These are phyloP conservation scores for Hyla sarda DNA, from an alignment of 2,113 vertebrate species.

Conservation along the genomic window DNA sequence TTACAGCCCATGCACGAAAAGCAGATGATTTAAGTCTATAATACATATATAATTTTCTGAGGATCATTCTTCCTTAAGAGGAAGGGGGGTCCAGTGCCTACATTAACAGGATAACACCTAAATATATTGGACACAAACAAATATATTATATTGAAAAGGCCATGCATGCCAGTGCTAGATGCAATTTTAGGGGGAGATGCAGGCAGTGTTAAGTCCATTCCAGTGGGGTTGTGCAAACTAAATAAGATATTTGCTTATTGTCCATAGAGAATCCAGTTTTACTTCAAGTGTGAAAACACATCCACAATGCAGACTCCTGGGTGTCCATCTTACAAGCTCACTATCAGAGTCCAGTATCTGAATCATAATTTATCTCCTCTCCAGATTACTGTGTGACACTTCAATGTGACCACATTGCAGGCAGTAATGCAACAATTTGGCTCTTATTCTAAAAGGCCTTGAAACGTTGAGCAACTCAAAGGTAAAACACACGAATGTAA, in stretches of 20 bases:
- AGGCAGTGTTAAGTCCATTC: constrained; percentile 56
- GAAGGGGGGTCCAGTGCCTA: constrained; percentile 33
- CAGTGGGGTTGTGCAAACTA: constrained; percentile 27
- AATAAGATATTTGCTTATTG: constrained; percentile 26
- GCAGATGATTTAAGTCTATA: constrained; percentile 37
- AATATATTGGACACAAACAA: constrained; percentile 54
- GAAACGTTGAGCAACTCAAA: constrained; percentile 24
- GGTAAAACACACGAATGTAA: constrained; percentile 15
- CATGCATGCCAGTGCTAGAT: constrained; percentile 55
- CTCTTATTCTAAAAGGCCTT: neutral
- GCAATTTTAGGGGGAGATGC: constrained; percentile 45
- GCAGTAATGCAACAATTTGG: neutral
- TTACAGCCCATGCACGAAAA: constrained; percentile 48
- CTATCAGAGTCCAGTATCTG: neutral
- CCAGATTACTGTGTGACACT: constrained; percentile 14
- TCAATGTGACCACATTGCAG: neutral
- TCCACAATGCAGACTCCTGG: neutral
- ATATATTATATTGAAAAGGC: constrained; percentile 50
- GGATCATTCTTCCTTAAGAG: constrained; percentile 11
- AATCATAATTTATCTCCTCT: constrained; percentile 9
- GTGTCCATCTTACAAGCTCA: constrained; percentile 1
- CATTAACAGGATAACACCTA: constrained; percentile 54
- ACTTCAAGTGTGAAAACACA: constrained; percentile 41
- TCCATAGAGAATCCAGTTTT: constrained; percentile 30
- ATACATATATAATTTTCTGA: constrained; percentile 23